Evolutionary conservation across 1,140 invertebrate genomes (phyloP), one percentile per base, ranked within the genome.

Genomic region (Aphelinus atriplicis): DNA sequence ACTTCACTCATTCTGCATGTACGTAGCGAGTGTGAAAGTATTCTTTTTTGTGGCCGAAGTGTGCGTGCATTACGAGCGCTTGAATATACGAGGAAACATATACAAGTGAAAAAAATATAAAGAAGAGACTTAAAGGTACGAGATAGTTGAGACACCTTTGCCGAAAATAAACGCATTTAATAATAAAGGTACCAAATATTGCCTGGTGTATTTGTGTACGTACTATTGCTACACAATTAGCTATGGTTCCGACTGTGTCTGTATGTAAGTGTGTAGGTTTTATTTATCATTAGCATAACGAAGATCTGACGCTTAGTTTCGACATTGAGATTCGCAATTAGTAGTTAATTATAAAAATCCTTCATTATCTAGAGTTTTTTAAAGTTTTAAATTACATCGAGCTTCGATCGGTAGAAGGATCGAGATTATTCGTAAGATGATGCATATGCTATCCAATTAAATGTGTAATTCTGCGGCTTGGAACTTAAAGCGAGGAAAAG

Each of bases 271-370:
- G 26, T 26, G 26, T 26, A 26, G 26, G 46, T 58, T 75, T 62
- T 6, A 55, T 74, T 75, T 42, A 63, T 69, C 70, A 75, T 70
- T 51, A 75, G 26, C 26, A 70, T 45, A 75, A 75, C 46, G n/a
- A 71, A 60, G 61, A 57, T 71, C 53, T 75, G 56, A 75, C 53
- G 73, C 60, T 70, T 65, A 57, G n/a, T 46, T 71, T 71, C 48
- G 10, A 75, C 73, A 75, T 75, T 66, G 73, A 75, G 73, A 75
- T 75, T 75, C 68, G 62, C 68, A 69, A 71, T 70, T 67, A 53
- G 51, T 65, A 65, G 46, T 74, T 63, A 66, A 67, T 62, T 69
- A 57, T 65, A 75, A 69, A 75, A 75, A 70, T 10, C 63, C 55
- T 70, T 60, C 26, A 4, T 26, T 63, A 74, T 74, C 51, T 74